Conservation (phyloP, 2,113 vertebrate species). For the Petrocephalus zakoni region DNA sequence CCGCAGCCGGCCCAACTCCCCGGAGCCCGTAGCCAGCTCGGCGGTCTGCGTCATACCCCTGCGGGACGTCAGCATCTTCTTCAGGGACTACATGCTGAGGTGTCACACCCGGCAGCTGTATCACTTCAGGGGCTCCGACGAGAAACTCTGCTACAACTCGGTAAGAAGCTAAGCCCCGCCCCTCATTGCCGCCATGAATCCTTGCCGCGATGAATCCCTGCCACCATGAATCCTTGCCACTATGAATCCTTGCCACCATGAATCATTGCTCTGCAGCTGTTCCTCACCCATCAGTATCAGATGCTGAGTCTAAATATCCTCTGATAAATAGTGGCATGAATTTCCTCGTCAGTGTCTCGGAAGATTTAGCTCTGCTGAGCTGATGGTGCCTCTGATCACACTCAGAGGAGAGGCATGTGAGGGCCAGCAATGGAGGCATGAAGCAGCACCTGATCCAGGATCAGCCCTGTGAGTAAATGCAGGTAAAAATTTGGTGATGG, state of each 20-base stretch:
- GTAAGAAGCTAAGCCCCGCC: conserved; percentile 57
- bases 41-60: conserved; percentile 82
- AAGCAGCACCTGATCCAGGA: neutral
- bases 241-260: neutral
- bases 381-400: conserved; percentile 40
- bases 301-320: conserved; percentile 37
- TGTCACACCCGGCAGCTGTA: conserved; percentile 82
- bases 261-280: neutral
- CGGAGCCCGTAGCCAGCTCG: conserved; percentile 72
- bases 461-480: neutral
- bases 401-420: conserved; percentile 31
- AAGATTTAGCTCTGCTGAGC: conserved; percentile 37
- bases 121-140: conserved; percentile 80
- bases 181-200: neutral
- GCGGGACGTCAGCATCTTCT: conserved; percentile 78
- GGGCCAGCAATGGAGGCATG: neutral
- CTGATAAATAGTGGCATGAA: conserved; percentile 51
- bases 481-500: neutral
- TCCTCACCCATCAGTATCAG: conserved; percentile 42
- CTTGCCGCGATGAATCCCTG: neutral
- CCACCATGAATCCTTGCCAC: neutral
- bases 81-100: conserved; percentile 74
- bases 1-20: conserved; percentile 77
- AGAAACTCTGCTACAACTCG: conserved; percentile 78
- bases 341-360: conserved; percentile 35